Conservation (phyloP, 2,888 invertebrate genomes). For the Saturnia pavonia region DNA sequence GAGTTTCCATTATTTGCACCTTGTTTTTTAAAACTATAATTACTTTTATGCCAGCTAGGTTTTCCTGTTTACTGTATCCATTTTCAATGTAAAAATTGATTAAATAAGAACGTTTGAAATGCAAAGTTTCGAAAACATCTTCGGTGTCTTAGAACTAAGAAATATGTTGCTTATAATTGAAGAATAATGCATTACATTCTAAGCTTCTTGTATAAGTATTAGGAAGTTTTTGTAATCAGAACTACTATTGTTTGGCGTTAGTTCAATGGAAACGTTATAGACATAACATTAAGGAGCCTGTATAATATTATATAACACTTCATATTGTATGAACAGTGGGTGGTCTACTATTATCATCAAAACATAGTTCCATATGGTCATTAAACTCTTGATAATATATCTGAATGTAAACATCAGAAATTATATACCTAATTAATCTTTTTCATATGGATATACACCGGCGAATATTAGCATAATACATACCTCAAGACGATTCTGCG, state of each 20-base stretch:
- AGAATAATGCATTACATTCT: background rate
- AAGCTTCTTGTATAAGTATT: background rate
- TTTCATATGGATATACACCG: background rate
- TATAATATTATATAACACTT: background rate
- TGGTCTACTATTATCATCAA: background rate
- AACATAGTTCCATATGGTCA: background rate
- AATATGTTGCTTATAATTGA: constrained; percentile 1
- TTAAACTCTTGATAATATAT: background rate
- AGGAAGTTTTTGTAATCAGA: background rate
- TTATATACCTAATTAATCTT: background rate
- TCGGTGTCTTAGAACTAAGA: background rate
- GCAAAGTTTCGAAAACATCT: background rate
- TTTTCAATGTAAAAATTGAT: constrained; percentile 8
- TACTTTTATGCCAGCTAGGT: constrained; percentile 8
- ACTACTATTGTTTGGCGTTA: background rate
- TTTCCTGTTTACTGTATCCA: constrained; percentile 14
- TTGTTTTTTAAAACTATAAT: constrained; percentile 9
- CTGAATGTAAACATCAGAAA: background rate
- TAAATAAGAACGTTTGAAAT: constrained; percentile 24
- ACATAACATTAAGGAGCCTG: background rate
- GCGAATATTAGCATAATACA: background rate
- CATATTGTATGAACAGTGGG: background rate
- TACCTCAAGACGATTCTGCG: background rate
- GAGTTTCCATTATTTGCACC: constrained; percentile 44
- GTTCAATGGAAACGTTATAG: constrained; percentile 4